Percentiles rank a stretch among this genome's conserved stretches.
Evolutionary conservation across 2,888 invertebrate genomes (phyloP).

Genomic region (Phaonia tiefii): DNA sequence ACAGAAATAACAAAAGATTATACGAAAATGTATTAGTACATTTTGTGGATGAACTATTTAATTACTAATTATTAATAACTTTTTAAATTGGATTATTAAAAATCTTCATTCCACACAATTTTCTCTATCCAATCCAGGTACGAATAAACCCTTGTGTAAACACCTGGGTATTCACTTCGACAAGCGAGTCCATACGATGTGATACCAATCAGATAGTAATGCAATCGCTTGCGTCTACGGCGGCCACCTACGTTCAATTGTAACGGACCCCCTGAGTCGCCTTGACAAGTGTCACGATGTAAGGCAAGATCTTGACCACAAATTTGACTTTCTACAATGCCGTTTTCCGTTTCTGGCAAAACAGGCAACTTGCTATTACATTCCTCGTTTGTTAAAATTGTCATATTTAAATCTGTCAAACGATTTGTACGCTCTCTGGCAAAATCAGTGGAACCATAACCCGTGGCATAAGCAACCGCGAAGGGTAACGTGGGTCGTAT

Average conservation of each 20-base stretch:
- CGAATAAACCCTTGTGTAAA: slow-evolving; percentile 76
- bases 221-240: slow-evolving; percentile 68
- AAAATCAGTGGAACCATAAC: slow-evolving; percentile 83
- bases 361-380: slow-evolving; percentile 74
- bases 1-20: not conserved
- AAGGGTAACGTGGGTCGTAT: slow-evolving; percentile 76
- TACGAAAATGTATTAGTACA: not conserved
- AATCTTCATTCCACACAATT: slow-evolving; percentile 72
- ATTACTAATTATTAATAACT: not conserved
- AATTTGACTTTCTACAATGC: slow-evolving; percentile 76
- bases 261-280: slow-evolving; percentile 79
- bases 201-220: slow-evolving; percentile 77
- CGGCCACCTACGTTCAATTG: slow-evolving; percentile 75
- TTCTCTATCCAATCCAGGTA: slow-evolving; percentile 79
- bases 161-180: slow-evolving; percentile 75
- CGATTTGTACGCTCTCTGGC: slow-evolving; percentile 76
- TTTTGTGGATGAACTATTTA: not conserved
- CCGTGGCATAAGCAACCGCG: slow-evolving; percentile 82
- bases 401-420: slow-evolving; percentile 76
- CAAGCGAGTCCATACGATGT: slow-evolving; percentile 79
- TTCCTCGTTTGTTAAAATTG: slow-evolving; percentile 74
- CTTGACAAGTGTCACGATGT: slow-evolving; percentile 79
- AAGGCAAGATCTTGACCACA: slow-evolving; percentile 76
- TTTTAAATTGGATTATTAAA: not conserved
- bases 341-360: slow-evolving; percentile 71